Evolutionary conservation across 2,888 invertebrate genomes (phyloP), one percentile per base, ranked within the genome.

Genomic region (Trissolcus japonicus): DNA sequence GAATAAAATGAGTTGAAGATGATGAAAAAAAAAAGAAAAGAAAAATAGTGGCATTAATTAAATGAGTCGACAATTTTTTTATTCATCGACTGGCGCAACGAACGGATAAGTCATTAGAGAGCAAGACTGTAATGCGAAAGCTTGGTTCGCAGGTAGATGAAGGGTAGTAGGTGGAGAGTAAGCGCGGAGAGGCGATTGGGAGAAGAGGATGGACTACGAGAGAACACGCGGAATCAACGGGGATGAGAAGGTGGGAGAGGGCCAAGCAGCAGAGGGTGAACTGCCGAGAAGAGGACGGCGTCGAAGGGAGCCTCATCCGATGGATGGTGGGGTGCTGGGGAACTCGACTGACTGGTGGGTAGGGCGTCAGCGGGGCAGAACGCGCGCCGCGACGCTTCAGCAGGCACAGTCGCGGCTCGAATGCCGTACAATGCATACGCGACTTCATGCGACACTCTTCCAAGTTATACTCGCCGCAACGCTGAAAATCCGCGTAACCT

Each of bases 321-420:
- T 61, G 78, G 78, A 76, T 78, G 82, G 79, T 76, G 82, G 62
- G 79, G 80, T 68, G 76, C 78, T 80, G 83, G 80, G 82, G 80
- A 80, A 79, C 77, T 74, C 80, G 82, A 80, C 75, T 76, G 82
- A 67, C 76, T 76, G 61, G 76, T 81, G 83, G 83, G 82, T 83
- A 83, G 83, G 86, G 86, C 83, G 82, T 79, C 85, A 84, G 84
- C 85, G 86, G 86, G 87, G 85, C 87, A 87, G 85, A 85, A 84
- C 86, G 84, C 84, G 87, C 86, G 85, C 87, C 86, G 87, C 87
- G 87, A 86, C 87, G 85, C 84, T 84, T 81, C 81, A 78, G 80
- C 78, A 84, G 83, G 84, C 85, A 87, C 88, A 88, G 88, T 88
- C 86, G 88, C 88, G 88, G 87, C 85, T 85, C 83, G 86, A 86